These are phyloP conservation scores for Pimpla rufipes DNA, from an alignment of 2,888 invertebrate species.

Conservation along the genomic window DNA sequence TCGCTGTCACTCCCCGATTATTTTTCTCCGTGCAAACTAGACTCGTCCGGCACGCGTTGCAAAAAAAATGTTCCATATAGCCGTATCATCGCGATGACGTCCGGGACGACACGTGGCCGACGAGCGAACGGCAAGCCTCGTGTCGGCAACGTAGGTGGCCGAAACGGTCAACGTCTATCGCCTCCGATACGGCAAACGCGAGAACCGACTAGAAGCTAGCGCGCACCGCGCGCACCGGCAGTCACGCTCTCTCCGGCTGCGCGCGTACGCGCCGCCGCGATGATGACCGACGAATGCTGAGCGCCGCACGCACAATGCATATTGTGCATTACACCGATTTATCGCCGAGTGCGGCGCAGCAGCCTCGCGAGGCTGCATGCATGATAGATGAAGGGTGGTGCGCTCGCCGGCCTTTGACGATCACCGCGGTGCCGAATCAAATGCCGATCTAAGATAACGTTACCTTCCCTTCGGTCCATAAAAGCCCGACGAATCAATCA, in stretches of 20 bases:
- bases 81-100: constrained; percentile 28
- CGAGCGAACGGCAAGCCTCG: constrained; percentile 26
- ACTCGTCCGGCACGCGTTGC: too few relatives aligned
- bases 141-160: constrained; percentile 61
- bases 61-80: too few relatives aligned
- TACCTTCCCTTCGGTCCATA: constrained; percentile 29
- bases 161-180: constrained; percentile 14
- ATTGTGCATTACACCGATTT: background rate
- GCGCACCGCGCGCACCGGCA: background rate
- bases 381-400: constrained; percentile 30
- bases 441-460: constrained; percentile 31
- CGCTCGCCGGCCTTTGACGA: constrained; percentile 13
- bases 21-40: too few relatives aligned
- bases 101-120: constrained; percentile 63
- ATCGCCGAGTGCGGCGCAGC: background rate
- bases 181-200: background rate
- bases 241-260: constrained; percentile 21
- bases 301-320: constrained; percentile 5
- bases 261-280: constrained; percentile 8
- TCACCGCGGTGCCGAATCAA: constrained; percentile 27
- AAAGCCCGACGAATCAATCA: constrained; percentile 34
- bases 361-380: constrained; percentile 13
- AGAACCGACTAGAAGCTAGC: background rate
- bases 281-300: constrained; percentile 24
- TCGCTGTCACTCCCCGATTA: too few relatives aligned